Base-by-base conservation (phyloP, 2,797 vertebrate genomes). In the Rhinatrema bivittatum region DNA sequence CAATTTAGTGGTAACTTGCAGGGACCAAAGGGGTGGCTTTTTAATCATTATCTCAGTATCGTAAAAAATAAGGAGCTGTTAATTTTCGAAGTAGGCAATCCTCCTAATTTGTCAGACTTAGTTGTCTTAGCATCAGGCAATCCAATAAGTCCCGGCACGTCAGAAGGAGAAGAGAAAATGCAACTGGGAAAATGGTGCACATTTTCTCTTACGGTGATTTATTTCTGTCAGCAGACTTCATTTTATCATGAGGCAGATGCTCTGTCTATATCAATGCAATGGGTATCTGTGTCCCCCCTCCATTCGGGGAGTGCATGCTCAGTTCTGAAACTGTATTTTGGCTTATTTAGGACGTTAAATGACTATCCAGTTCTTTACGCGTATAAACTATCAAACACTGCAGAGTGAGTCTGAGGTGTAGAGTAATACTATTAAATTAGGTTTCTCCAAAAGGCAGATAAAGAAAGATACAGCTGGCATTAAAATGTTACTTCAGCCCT, bases 131-230 rank as follows among this genome's bases (percentile, higher is more conserved):
- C 74, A 55, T 82, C 64, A 73, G 78, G 68, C 78, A 87, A 84
- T 85, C 79, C 76, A 78, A 74, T 86, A 85, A 78, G 77, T 79
- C 59, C 76, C 57, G 26, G 87, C 88, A 87, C 70, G 69, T 76
- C 84, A 76, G 59, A 79, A 80, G 47, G 58, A 55, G 74, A 71
- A 62, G 58, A 64, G 67, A 65, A 74, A 75, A 64, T 65, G 61
- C 82, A 79, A 82, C 75, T 76, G 78, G n/a, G 79, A 60, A 81
- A 76, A 79, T 72, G 65, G 66, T 63, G 63, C 64, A 34, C 27
- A 19, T 73, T 76, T 67, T 70, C 68, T 56, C 50, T 61, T 67
- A 70, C 60, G 39, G 63, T 77, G 79, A 87, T 85, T 81, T 82
- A 84, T 86, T 77, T 84, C 68, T 70, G 69, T 81, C 79, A 74